A percentile compares a stretch with the other conserved stretches of the same genome.
Conservation (phyloP, 1,140 invertebrate genomes). For the Parapsyche elsis region DNA sequence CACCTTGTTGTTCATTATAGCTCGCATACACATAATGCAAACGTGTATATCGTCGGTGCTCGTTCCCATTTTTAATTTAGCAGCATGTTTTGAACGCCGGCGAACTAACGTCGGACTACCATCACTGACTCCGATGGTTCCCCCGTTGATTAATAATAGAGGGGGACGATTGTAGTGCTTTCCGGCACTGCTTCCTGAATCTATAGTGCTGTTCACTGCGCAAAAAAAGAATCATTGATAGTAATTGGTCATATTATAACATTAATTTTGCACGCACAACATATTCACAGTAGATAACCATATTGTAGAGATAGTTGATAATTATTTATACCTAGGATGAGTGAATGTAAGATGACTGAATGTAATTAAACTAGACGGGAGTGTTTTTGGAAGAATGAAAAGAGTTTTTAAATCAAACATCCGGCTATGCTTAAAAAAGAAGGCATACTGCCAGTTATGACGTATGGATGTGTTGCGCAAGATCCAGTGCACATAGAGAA, state of each 20-base stretch:
- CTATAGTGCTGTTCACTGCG: slow-evolving; percentile 27
- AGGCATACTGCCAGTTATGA: too few relatives aligned
- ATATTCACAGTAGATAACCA: too few relatives aligned
- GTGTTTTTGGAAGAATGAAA: too few relatives aligned
- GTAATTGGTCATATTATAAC: not conserved
- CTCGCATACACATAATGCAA: slow-evolving; percentile 98
- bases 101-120: slow-evolving; percentile 61
- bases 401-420: too few relatives aligned
- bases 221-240: not conserved
- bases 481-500: too few relatives aligned
- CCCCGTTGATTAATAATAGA: slow-evolving; percentile 59
- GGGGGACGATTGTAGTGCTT: slow-evolving; percentile 57
- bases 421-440: too few relatives aligned
- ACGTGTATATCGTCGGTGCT: slow-evolving; percentile 99
- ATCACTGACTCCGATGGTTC: slow-evolving; percentile 55
- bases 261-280: too few relatives aligned
- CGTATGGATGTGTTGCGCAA: too few relatives aligned
- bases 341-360: not conserved
- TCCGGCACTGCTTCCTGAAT: slow-evolving; percentile 25
- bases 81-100: slow-evolving; percentile 84
- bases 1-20: slow-evolving; percentile 99
- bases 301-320: too few relatives aligned
- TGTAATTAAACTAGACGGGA: too few relatives aligned
- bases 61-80: slow-evolving; percentile 95
- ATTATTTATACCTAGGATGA: too few relatives aligned